These are phyloP conservation scores for Ibycter americanus DNA, from an alignment of 2,797 vertebrate genomes.

Conservation along the genomic window DNA sequence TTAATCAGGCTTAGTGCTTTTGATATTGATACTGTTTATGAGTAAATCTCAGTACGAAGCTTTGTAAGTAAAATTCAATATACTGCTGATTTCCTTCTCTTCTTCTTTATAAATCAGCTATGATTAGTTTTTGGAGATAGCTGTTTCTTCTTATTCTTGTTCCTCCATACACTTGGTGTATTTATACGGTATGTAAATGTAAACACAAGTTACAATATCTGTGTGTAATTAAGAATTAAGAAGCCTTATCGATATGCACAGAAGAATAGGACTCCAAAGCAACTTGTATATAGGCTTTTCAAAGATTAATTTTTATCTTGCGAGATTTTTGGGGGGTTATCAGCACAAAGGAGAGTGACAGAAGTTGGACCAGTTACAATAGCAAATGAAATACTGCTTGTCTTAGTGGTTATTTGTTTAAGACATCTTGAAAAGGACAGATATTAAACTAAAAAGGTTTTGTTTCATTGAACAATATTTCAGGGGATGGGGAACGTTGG, in stretches of 20 bases:
- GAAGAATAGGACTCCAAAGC: neutral
- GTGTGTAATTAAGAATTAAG: neutral
- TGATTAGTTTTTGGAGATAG: neutral
- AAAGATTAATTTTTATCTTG: neutral
- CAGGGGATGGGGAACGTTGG: neutral
- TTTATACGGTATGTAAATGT: neutral
- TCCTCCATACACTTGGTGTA: neutral
- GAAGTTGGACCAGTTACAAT: neutral
- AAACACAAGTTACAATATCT: neutral
- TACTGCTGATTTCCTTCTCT: neutral
- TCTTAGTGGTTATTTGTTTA: neutral
- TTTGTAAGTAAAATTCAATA: neutral
- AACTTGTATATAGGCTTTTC: neutral
- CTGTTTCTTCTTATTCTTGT: neutral
- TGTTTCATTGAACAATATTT: neutral
- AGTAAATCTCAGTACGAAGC: neutral
- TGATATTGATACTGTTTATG: neutral
- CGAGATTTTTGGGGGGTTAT: neutral
- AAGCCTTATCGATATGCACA: neutral
- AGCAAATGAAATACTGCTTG: neutral
- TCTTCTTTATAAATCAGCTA: neutral
- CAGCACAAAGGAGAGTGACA: neutral
- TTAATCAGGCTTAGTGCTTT: constrained; percentile 28
- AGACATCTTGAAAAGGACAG: neutral
- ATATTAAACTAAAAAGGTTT: neutral